These are phyloP conservation scores for Pseudomyrmex gracilis DNA, from an alignment of 1,140 invertebrate genomes.

Conservation along the genomic window DNA sequence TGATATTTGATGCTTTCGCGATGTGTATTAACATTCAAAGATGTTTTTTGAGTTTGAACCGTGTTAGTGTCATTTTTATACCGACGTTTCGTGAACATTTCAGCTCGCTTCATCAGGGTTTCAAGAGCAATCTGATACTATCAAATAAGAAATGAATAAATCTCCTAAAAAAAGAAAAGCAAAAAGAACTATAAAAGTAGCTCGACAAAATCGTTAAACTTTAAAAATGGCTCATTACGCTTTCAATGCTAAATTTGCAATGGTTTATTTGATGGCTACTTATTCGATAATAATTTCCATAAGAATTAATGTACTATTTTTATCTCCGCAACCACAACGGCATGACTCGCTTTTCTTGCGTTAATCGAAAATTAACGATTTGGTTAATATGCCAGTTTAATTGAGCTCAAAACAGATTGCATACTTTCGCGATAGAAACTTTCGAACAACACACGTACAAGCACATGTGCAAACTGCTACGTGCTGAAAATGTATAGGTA, in stretches of 20 bases:
- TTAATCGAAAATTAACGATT: conserved; percentile 52
- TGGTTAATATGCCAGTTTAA: conserved; percentile 43
- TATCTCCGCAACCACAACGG: not conserved
- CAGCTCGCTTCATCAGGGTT: no score
- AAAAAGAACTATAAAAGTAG: not conserved
- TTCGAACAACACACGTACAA: conserved; percentile 33
- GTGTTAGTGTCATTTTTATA: no score
- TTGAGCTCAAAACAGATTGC: conserved; percentile 39
- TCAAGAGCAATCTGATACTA: no score
- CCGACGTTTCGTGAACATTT: no score
- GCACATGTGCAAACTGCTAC: conserved; percentile 15
- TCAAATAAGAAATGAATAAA: conserved; percentile 14
- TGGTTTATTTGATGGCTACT: not conserved
- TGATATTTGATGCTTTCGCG: no score
- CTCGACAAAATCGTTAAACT: conserved; percentile 26
- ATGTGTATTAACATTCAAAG: no score
- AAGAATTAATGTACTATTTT: conserved; percentile 25
- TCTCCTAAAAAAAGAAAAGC: not conserved
- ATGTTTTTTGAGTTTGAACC: no score
- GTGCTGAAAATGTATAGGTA: conserved; percentile 48
- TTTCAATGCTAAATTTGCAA: conserved; percentile 31
- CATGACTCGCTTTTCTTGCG: not conserved
- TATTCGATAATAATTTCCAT: conserved; percentile 15
- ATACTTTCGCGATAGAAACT: conserved; percentile 56
- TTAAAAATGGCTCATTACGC: conserved; percentile 33